These are phyloP conservation scores for Tanytarsus gracilentus DNA, from an alignment of 2,888 invertebrate genomes.

Conservation along the genomic window DNA sequence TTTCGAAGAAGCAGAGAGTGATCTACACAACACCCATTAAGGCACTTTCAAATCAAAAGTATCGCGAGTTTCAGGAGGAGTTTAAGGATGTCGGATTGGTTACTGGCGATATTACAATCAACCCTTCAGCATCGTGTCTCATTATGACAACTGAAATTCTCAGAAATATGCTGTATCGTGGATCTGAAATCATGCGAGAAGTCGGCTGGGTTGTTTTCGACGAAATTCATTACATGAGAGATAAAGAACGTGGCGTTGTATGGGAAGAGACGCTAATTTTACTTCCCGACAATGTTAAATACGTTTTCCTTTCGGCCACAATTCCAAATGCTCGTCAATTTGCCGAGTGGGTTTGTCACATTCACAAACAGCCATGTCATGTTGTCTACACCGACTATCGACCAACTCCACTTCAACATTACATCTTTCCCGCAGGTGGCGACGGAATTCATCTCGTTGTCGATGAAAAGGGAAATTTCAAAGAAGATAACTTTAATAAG, in stretches of 20 bases:
- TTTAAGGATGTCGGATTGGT: constrained; percentile 97
- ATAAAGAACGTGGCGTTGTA: constrained; percentile 97
- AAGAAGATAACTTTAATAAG: constrained; percentile 95
- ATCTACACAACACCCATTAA: constrained; percentile 99
- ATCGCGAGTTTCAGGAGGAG: constrained; percentile 93
- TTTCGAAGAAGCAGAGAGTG: constrained; percentile 90
- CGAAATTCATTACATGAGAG: constrained; percentile 99
- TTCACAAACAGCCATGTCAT: constrained; percentile 95
- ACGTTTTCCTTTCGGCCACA: constrained; percentile 97
- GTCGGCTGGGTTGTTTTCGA: constrained; percentile 99
- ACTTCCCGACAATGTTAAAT: constrained; percentile 93
- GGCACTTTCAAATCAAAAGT: constrained; percentile 98
- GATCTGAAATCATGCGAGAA: constrained; percentile 97
- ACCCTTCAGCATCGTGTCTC: constrained; percentile 93
- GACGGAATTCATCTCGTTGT: constrained; percentile 94
- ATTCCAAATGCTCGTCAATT: constrained; percentile 98
- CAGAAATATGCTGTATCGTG: constrained; percentile 95
- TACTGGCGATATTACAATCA: constrained; percentile 98
- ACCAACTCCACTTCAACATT: constrained; percentile 96
- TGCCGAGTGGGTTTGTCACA: constrained; percentile 86
- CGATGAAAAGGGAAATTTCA: constrained; percentile 89
- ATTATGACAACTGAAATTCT: constrained; percentile 99
- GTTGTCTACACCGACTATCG: constrained; percentile 98
- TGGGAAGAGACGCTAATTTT: constrained; percentile 97
- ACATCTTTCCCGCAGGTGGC: constrained; percentile 93